Conservation (phyloP, 2,797 vertebrate genomes). For the Onychomys arenicola region DNA sequence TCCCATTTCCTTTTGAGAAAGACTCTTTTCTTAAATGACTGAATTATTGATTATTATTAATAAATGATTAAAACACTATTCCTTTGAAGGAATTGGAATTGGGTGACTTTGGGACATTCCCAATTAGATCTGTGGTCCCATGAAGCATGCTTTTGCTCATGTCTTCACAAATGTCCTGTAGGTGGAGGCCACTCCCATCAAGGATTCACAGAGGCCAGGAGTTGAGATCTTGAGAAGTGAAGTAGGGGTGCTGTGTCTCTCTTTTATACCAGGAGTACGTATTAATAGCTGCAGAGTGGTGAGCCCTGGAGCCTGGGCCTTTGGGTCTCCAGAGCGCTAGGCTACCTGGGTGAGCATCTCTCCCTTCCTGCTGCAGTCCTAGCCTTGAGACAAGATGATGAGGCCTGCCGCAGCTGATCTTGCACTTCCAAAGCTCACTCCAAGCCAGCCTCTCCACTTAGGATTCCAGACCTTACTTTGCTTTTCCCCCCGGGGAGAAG, state of each 20-base stretch:
- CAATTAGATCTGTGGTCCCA: background rate
- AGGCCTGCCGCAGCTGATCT: background rate
- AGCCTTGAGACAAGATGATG: accelerated
- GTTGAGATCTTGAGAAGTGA: background rate
- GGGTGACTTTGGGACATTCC: background rate
- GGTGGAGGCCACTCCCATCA: background rate
- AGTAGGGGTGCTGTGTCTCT: background rate
- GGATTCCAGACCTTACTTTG: background rate
- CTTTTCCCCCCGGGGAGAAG: background rate
- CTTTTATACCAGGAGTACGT: background rate
- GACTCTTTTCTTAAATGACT: background rate
- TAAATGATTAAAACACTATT: background rate
- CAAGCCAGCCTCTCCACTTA: background rate
- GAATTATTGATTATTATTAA: too few species aligned
- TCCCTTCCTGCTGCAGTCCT: accelerated
- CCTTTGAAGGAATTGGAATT: background rate
- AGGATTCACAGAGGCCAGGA: background rate
- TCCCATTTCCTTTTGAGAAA: background rate
- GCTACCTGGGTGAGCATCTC: background rate
- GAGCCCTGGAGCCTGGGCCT: background rate
- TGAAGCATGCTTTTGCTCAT: background rate
- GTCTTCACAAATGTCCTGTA: background rate
- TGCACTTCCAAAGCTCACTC: background rate
- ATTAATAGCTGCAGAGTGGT: background rate
- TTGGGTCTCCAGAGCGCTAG: too few species aligned